phyloP scores from a whole-genome alignment of 1,140 invertebrate genomes.

The Mycetomoellerius zeteki region DNA sequence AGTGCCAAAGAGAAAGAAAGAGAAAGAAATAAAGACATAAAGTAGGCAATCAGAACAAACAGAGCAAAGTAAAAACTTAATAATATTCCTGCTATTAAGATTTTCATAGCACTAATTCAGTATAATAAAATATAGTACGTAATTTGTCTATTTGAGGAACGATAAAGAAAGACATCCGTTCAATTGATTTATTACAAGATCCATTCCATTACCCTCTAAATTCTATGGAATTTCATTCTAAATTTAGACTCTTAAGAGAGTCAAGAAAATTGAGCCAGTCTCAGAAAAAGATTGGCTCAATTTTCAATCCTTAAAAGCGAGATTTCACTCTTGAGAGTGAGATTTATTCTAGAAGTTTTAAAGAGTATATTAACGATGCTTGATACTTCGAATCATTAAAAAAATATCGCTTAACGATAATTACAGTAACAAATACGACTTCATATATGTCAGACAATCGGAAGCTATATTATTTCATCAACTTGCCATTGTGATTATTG shows the following conservation, averaged over 20 bases:
- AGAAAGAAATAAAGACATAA: neutral
- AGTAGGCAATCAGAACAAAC: slow-evolving; percentile 38
- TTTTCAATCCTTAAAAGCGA: no score
- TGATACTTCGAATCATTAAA: neutral
- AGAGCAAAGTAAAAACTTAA: slow-evolving; percentile 28
- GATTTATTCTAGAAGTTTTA: no score
- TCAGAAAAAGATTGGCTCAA: no score
- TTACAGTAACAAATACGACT: neutral
- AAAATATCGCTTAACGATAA: neutral
- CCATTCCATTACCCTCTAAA: no score
- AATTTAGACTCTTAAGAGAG: no score
- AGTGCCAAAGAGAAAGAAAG: slow-evolving; percentile 60
- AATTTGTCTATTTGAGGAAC: neutral
- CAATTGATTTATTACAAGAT: neutral
- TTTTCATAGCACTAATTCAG: slow-evolving; percentile 63
- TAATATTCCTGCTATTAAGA: slow-evolving; percentile 72
- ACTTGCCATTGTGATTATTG: neutral
- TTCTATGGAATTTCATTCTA: no score
- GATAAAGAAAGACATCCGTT: neutral
- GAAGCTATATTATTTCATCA: slow-evolving; percentile 3
- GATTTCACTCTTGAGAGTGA: no score
- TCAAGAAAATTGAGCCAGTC: no score
- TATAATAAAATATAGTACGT: no score
- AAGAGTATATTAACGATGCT: neutral
- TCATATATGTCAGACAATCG: neutral